Conservation (phyloP, 2,888 invertebrate species). For the Trachelus troglodyta region DNA sequence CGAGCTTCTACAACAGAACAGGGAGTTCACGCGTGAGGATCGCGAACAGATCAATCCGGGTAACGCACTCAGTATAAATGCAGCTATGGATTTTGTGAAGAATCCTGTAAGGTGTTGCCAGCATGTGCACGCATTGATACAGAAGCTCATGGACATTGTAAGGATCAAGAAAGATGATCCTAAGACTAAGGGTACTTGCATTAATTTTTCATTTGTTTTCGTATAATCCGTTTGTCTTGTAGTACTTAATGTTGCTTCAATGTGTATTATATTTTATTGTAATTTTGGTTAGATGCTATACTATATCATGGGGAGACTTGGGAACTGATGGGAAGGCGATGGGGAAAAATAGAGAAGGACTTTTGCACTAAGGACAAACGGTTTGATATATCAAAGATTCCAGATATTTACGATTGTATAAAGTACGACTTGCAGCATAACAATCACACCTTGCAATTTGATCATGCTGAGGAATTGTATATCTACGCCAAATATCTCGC, state of each 20-base stretch:
- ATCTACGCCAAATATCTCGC: constrained; percentile 97
- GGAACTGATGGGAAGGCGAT: constrained; percentile 97
- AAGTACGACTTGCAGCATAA: constrained; percentile 99
- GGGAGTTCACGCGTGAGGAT: constrained; percentile 87
- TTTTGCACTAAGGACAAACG: constrained; percentile 92
- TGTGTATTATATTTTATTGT: constrained; percentile 1
- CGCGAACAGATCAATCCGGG: constrained; percentile 91
- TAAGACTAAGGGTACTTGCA: constrained; percentile 80
- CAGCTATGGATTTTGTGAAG: constrained; percentile 94
- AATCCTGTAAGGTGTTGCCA: constrained; percentile 95
- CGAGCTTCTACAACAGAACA: constrained; percentile 90
- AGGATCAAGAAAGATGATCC: constrained; percentile 87
- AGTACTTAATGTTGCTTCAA: constrained; percentile 1
- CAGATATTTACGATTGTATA: constrained; percentile 99
- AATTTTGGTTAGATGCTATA: constrained; percentile 77
- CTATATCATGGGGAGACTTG: constrained; percentile 98
- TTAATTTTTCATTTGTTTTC: constrained; percentile 2
- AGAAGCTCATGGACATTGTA: constrained; percentile 87
- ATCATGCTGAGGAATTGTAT: constrained; percentile 92
- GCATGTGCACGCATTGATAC: constrained; percentile 88
- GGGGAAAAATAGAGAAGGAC: constrained; percentile 99
- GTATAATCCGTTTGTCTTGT: neutral
- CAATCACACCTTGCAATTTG: constrained; percentile 93
- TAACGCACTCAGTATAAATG: constrained; percentile 88
- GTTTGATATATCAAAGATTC: constrained; percentile 98